Conservation (phyloP, 1,140 invertebrate species). For the Pogonomyrmex barbatus region DNA sequence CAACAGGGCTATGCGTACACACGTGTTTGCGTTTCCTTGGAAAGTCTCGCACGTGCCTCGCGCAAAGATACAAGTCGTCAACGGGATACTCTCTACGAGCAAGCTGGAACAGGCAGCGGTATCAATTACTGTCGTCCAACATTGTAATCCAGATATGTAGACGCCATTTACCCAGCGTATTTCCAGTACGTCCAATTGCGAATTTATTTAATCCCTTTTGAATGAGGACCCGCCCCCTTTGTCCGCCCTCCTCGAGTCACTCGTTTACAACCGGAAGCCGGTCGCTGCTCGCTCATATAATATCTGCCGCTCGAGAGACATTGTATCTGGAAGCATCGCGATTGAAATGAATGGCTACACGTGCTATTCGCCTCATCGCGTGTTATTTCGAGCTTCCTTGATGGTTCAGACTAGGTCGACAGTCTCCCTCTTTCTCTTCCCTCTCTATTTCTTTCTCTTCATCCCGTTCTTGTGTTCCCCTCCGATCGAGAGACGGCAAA, state of each 20-base stretch:
- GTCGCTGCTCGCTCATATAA: slow-evolving; percentile 68
- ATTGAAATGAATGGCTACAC: slow-evolving; percentile 74
- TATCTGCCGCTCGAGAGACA: slow-evolving; percentile 68
- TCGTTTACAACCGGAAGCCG: slow-evolving; percentile 76
- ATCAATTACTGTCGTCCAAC: slow-evolving; percentile 64
- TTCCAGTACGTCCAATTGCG: slow-evolving; percentile 71
- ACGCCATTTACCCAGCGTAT: slow-evolving; percentile 66
- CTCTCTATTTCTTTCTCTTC: slow-evolving; percentile 24
- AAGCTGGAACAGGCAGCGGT: slow-evolving; percentile 58
- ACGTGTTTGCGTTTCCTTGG: slow-evolving; percentile 56
- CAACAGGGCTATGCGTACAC: slow-evolving; percentile 21
- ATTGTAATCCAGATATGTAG: slow-evolving; percentile 72
- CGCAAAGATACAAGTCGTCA: slow-evolving; percentile 58
- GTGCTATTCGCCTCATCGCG: slow-evolving; percentile 71
- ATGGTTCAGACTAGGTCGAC: slow-evolving; percentile 64
- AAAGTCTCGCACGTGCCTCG: slow-evolving; percentile 54
- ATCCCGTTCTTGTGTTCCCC: background rate
- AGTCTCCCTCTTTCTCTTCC: background rate
- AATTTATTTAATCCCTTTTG: slow-evolving; percentile 72
- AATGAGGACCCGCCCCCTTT: slow-evolving; percentile 45
- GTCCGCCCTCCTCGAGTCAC: slow-evolving; percentile 59
- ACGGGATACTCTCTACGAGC: slow-evolving; percentile 36
- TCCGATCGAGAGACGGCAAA: slow-evolving; percentile 61
- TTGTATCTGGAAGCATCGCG: slow-evolving; percentile 69
- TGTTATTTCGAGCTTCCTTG: slow-evolving; percentile 74